Base-by-base conservation (phyloP, 2,888 invertebrate genomes). In the Ennomos fuscantarius region DNA sequence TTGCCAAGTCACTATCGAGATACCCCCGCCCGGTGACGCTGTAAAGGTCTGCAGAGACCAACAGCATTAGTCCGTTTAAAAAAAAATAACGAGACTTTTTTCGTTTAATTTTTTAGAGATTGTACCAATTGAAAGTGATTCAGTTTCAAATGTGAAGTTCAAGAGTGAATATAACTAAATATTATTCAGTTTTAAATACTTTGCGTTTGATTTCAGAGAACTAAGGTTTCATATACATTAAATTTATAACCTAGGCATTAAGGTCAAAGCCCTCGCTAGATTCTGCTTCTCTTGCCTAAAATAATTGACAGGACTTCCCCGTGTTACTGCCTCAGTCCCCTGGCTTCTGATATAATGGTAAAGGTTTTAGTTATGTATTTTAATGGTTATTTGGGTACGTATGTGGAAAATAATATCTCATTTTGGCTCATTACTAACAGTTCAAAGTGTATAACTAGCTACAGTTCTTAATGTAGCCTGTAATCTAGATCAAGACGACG, bases 321-420 rank as follows among this genome's bases (percentile, higher is more conserved):
- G 2, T 11, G 1, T 6, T 48, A 33, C 49, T 49, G 40, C 48
- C 45, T 46, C 46, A 46, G 37, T 31, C 41, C 39, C 45, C 35
- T 41, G 34, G 42, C 15, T 47, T 54, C 24, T 15, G 11, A 53
- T 1, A 11, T n/a, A 10, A 46, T 35, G 57, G 57, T 47, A 52
- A 57, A 43, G 52, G 57, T 44, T 47, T 10, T 39, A 43, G 40
- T 52, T 37, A n/a, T 40, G 48, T 36, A 44, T 57, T 52, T 37
- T 40, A 43, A 48, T 15, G 8, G 40, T 33, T 47, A 34, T 44
- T 31, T 34, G 52, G 41, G 31, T 24, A 43, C 44, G 39, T 46
- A 43, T 48, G 39, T 46, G 51, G 42, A 45, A 34, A 45, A 13
- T 43, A 40, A 44, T 48, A n/a, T 10, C 35, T 24, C 24, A 24